Evolutionary conservation across 2,888 invertebrate species (phyloP), one percentile per base, ranked within the genome.

Genomic region (Spodoptera picta): DNA sequence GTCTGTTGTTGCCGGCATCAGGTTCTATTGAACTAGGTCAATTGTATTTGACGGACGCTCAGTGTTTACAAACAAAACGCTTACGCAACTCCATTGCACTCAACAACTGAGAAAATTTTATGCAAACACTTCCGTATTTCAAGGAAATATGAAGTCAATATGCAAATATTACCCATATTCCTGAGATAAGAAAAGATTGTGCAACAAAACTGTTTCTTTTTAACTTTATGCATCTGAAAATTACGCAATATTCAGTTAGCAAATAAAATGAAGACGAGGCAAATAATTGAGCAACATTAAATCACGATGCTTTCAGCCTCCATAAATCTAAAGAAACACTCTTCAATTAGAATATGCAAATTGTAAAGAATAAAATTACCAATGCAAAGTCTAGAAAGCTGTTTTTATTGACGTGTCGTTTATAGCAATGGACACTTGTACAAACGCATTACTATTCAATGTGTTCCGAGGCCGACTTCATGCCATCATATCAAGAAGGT

Each of bases 51-150:
- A 86, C 81, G 81, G 82, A 85, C 85, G 83, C 68, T 79, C 65
- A 66, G 70, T 90, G 89, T 91, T 91, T 91, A 91, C 88, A 84
- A 90, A 91, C 89, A 87, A 89, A 87, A 79, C 69, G 65, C 82
- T 83, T 78, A 69, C 77, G 70, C 75, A 78, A 81, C 54, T 85
- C 86, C 87, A 89, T 85, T 88, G 75, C 76, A 76, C 66, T 75
- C 43, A 48, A n/a, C 53, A 14, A 45, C 4, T 46, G 14, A 53
- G 42, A 42, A 11, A 44, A 3, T 36, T 56, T 45, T 61, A 73
- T 56, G 31, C 55, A 61, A 67, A 52, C 7, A 53, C 49, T 68
- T 62, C 61, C 56, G 56, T 23, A 31, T 14, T 55, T 3, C 12
- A 3, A 7, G 41, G 10, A n/a, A 31, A 53, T 54, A 44, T 42